phyloP scores from a whole-genome alignment of 2,797 vertebrate species.

The Siniperca scherzeri region DNA sequence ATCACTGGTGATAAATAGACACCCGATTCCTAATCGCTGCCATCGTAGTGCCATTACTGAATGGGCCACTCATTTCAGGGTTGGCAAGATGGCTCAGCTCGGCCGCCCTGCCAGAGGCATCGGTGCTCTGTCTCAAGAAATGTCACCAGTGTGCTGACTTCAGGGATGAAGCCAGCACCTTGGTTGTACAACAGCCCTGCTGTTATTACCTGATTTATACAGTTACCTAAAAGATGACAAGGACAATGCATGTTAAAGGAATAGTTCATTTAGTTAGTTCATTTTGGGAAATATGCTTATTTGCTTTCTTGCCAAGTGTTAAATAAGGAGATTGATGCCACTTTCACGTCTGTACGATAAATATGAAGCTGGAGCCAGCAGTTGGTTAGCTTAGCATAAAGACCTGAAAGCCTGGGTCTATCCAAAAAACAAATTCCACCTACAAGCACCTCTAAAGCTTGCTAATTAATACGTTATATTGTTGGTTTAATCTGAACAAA shows the following conservation, averaged over 20 bases:
- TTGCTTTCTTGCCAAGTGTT: not conserved
- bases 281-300: not conserved
- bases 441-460: not conserved
- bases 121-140: constrained; percentile 63
- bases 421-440: not conserved
- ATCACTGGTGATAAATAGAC: constrained; percentile 71
- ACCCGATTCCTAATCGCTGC: constrained; percentile 68
- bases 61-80: constrained; percentile 58
- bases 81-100: constrained; percentile 60
- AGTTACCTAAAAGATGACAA: constrained; percentile 12
- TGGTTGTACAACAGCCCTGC: not conserved
- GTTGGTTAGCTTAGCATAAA: not conserved
- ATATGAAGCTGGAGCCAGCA: not conserved
- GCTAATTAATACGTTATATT: not conserved
- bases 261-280: not conserved
- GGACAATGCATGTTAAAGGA: not conserved
- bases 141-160: constrained; percentile 51
- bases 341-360: not conserved
- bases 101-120: constrained; percentile 61
- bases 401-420: not conserved
- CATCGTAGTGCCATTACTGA: constrained; percentile 69
- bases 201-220: constrained; percentile 22
- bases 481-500: not conserved
- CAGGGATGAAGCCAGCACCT: constrained; percentile 30
- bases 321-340: not conserved